phyloP scores from a whole-genome alignment of 2,797 vertebrate genomes.

The Coregonus ussuriensis region DNA sequence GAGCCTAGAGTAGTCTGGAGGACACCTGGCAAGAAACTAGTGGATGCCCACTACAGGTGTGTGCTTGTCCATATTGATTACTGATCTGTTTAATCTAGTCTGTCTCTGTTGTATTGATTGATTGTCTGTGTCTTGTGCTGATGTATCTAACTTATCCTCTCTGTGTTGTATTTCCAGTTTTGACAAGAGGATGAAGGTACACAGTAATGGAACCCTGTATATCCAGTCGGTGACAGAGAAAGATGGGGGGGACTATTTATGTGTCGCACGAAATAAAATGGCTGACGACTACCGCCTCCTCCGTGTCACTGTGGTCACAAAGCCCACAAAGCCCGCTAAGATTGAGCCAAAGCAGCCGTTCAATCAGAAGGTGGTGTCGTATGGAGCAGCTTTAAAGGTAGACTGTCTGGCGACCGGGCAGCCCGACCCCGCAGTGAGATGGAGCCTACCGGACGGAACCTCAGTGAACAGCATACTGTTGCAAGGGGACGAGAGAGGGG shows the following conservation, averaged over 20 bases:
- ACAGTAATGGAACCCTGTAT: slow-evolving; percentile 85
- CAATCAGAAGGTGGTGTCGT: slow-evolving; percentile 84
- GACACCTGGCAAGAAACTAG: slow-evolving; percentile 83
- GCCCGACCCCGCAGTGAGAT: slow-evolving; percentile 89
- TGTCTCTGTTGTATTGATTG: background rate
- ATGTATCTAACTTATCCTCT: background rate
- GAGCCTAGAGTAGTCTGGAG: slow-evolving; percentile 89
- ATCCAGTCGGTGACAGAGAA: slow-evolving; percentile 82
- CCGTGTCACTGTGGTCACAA: slow-evolving; percentile 83
- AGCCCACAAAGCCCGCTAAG: slow-evolving; percentile 86
- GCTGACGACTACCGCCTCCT: slow-evolving; percentile 87
- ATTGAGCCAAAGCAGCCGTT: slow-evolving; percentile 82
- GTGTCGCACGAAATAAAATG: slow-evolving; percentile 88
- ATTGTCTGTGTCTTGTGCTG: background rate
- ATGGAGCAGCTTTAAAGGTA: slow-evolving; percentile 87
- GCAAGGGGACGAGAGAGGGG: slow-evolving; percentile 78
- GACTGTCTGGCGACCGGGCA: slow-evolving; percentile 91
- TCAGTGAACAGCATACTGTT: slow-evolving; percentile 83
- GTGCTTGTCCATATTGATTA: slow-evolving; percentile 3
- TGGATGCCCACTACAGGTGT: slow-evolving; percentile 83
- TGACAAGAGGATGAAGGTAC: slow-evolving; percentile 83
- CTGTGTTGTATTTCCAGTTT: slow-evolving; percentile 66
- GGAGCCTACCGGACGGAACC: slow-evolving; percentile 92
- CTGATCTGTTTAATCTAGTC: background rate
- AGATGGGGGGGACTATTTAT: slow-evolving; percentile 92